Conservation (phyloP, 2,888 invertebrate genomes). For the Apotomis capreana region DNA sequence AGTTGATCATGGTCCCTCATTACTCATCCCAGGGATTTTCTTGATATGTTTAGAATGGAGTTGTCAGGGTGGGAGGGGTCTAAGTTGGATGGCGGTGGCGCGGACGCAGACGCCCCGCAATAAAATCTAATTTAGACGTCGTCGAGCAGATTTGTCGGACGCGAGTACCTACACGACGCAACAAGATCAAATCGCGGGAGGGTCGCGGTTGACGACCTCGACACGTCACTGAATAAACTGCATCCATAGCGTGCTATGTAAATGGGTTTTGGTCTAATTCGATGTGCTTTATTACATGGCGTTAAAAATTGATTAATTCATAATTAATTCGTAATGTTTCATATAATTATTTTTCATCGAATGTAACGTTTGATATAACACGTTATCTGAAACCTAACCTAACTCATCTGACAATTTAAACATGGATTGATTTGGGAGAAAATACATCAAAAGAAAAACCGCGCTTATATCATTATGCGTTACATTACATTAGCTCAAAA, state of each 20-base stretch:
- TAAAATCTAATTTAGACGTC: slow-evolving; percentile 83
- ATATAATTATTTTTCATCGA: too few relatives aligned
- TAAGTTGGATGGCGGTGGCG: slow-evolving; percentile 58
- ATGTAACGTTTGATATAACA: too few relatives aligned
- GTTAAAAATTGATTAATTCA: too few relatives aligned
- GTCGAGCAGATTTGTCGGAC: slow-evolving; percentile 77
- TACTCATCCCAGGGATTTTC: slow-evolving; percentile 44
- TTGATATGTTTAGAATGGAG: slow-evolving; percentile 34
- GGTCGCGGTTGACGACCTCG: slow-evolving; percentile 79
- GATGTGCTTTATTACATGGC: too few relatives aligned
- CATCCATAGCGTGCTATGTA: slow-evolving; percentile 9
- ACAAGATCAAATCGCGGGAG: slow-evolving; percentile 52
- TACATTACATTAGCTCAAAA: too few relatives aligned
- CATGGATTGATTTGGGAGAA: too few relatives aligned
- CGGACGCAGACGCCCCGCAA: slow-evolving; percentile 76
- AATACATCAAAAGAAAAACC: too few relatives aligned
- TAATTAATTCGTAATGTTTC: too few relatives aligned
- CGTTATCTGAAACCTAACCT: too few relatives aligned
- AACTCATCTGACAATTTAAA: too few relatives aligned
- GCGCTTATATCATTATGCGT: too few relatives aligned
- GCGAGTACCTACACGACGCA: slow-evolving; percentile 54
- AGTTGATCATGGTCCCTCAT: slow-evolving; percentile 55
- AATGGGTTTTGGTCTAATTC: neutral
- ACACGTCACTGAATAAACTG: slow-evolving; percentile 36
- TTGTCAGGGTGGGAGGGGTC: slow-evolving; percentile 50